Evolutionary conservation across 2,113 vertebrate genomes (phyloP).

Genomic region (Bufo gargarizans): DNA sequence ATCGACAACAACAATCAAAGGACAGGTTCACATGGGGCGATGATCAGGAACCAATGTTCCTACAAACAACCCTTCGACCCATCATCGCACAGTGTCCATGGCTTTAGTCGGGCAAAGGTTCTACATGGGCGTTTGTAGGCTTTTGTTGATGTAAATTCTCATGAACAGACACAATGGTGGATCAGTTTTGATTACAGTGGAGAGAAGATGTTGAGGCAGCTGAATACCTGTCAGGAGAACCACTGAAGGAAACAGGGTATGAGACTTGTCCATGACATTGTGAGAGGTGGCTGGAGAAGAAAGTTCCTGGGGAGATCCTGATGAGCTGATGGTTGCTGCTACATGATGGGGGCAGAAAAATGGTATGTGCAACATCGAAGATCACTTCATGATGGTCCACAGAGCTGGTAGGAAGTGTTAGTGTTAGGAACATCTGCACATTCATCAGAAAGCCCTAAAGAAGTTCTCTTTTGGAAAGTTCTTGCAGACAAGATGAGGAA

Average conservation of each 20-base stretch:
- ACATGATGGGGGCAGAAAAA: neutral
- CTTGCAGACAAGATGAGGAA: neutral
- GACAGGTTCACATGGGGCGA: no score
- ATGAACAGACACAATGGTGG: neutral
- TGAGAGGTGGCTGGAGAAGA: neutral
- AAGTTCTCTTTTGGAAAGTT: neutral
- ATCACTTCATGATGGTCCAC: neutral
- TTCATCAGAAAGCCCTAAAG: neutral
- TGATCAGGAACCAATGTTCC: no score
- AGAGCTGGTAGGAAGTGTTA: neutral
- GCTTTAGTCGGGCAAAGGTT: neutral
- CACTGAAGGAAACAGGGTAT: neutral
- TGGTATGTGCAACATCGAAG: neutral
- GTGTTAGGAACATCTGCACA: neutral
- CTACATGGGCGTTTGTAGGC: no score
- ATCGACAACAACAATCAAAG: no score
- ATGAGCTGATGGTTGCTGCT: neutral
- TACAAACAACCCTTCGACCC: no score
- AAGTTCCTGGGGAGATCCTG: neutral
- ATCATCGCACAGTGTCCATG: no score
- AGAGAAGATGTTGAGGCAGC: neutral
- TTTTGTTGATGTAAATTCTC: no score
- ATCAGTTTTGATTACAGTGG: neutral
- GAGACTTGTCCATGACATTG: neutral
- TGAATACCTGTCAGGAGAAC: neutral